Conservation (phyloP, 2,888 invertebrate species). For the Campoletis raptor region DNA sequence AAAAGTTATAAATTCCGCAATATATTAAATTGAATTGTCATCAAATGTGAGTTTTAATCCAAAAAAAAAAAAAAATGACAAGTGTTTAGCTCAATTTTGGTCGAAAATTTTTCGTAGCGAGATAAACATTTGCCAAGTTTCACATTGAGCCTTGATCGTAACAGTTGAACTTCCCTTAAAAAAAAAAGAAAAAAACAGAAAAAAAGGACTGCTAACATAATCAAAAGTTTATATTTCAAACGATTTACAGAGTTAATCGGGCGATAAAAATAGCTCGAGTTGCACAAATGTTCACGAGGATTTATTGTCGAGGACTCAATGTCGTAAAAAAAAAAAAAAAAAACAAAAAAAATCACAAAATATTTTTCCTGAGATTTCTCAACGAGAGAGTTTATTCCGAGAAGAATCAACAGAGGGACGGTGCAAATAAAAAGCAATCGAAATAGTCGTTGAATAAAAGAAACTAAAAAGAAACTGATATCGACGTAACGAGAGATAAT, state of each 20-base stretch:
- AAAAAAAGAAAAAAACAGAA: background rate
- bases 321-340: background rate
- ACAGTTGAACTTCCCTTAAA: conserved; percentile 3
- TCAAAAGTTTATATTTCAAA: conserved; percentile 12
- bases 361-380: conserved; percentile 39
- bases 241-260: background rate
- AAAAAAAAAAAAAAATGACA: background rate
- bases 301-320: background rate
- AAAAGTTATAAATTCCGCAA: background rate
- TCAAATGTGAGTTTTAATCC: background rate
- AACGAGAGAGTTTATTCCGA: background rate
- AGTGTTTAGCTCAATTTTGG: background rate
- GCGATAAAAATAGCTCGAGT: background rate
- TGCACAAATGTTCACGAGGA: background rate
- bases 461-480: conserved; percentile 34
- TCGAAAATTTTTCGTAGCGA: background rate
- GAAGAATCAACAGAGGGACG: conserved; percentile 6
- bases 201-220: background rate
- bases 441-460: conserved; percentile 21
- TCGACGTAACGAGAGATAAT: conserved; percentile 62
- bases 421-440: conserved; percentile 58
- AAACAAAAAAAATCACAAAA: conserved; percentile 21
- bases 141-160: conserved; percentile 5
- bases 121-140: background rate
- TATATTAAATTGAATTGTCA: background rate